A percentile compares a stretch with the other conserved stretches of the same genome.
Evolutionary conservation across 1,140 invertebrate genomes (phyloP).

Genomic region (Venturia canescens): DNA sequence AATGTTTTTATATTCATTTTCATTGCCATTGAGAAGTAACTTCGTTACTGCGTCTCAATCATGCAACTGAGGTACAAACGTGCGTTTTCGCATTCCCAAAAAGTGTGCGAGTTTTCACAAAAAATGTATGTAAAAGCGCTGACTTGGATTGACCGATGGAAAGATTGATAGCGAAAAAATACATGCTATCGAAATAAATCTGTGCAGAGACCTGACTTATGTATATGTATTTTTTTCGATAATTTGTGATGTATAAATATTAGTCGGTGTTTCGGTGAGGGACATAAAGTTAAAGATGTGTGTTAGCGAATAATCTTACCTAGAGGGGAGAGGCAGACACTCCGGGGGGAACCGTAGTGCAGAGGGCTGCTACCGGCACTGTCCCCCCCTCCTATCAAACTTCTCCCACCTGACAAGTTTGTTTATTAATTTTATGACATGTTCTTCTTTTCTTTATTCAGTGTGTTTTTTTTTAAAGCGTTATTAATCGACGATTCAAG

Average conservation of each 20-base stretch:
- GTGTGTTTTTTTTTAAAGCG: conserved; percentile 43
- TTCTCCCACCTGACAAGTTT: conserved; percentile 73
- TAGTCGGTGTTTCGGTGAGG: conserved; percentile 9
- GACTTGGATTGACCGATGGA: background rate
- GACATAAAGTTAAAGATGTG: conserved; percentile 38
- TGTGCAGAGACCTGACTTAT: background rate
- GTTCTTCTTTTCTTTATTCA: conserved; percentile 35
- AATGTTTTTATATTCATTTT: background rate
- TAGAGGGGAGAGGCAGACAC: conserved; percentile 79
- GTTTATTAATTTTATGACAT: conserved; percentile 62
- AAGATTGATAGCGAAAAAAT: background rate
- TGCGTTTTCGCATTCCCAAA: conserved; percentile 5
- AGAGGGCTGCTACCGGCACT: conserved; percentile 78
- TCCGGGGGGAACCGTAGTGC: conserved; percentile 78
- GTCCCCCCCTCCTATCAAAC: conserved; percentile 73
- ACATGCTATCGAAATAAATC: background rate
- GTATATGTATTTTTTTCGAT: background rate
- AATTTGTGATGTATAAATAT: background rate
- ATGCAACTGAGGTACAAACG: conserved; percentile 11
- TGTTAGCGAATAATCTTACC: conserved; percentile 71
- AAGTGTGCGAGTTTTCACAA: background rate
- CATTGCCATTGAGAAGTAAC: background rate
- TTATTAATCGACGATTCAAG: background rate
- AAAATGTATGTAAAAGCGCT: background rate
- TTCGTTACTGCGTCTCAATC: background rate